A percentile compares a stretch with the other conserved stretches of the same genome.
These are phyloP conservation scores for Peromyscus polionotus DNA, from an alignment of 2,113 vertebrate genomes.

Conservation along the genomic window DNA sequence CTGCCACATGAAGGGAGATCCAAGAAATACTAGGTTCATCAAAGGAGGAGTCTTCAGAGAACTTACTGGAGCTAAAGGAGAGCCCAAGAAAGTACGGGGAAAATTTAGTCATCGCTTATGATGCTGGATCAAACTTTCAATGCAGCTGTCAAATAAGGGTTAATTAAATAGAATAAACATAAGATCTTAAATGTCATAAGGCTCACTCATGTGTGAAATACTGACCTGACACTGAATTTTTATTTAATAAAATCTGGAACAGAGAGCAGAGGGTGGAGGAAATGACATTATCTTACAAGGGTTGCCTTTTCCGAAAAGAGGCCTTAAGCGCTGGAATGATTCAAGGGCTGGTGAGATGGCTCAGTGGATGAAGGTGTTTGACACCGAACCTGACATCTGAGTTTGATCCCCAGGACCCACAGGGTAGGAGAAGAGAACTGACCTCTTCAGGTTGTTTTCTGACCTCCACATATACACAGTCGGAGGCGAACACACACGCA, in stretches of 20 bases:
- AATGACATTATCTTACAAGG: not conserved
- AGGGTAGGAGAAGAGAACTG: not conserved
- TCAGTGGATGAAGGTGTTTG: not conserved
- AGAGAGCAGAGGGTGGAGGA: not conserved
- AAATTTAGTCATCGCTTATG: not conserved
- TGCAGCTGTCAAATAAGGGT: not conserved
- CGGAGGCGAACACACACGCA: not conserved
- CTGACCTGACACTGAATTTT: not conserved
- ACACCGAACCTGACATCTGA: not conserved
- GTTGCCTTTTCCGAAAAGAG: not conserved
- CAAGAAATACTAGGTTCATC: not conserved
- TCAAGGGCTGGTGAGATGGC: not conserved
- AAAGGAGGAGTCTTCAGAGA: conserved; percentile 9
- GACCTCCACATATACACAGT: not conserved
- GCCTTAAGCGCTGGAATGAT: not conserved
- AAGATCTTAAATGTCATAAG: not conserved
- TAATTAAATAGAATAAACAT: not conserved
- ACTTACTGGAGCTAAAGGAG: not conserved
- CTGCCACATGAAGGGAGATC: not conserved
- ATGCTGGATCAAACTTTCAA: not conserved
- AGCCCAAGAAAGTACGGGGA: not conserved
- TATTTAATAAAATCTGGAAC: not conserved
- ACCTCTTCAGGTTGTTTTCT: not conserved
- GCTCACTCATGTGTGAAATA: not conserved
- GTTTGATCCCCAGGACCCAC: not conserved